Base-by-base conservation (phyloP, 2,113 vertebrate genomes). In the Cyanistes caeruleus region DNA sequence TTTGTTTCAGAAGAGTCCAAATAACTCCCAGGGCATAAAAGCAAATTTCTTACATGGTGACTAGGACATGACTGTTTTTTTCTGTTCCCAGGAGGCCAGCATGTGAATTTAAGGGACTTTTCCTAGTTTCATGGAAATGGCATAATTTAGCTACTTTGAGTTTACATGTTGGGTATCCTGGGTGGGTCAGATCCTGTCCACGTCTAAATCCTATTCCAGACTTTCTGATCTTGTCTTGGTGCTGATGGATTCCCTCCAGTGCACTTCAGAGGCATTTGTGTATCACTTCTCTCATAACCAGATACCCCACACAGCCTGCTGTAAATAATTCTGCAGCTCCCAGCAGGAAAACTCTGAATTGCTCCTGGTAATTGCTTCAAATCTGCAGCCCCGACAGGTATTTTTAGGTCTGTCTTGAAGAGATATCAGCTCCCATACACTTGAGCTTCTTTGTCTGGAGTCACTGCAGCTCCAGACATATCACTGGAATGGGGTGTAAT, bases 331-430 rank as follows among this genome's bases (percentile, higher is more conserved):
- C 93, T 72, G 83, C 53, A 58, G 44, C 89, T 96, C 97, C 52
- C 98, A 98, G 97, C 97, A 21, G 97, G 97, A 92, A 96, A 96
- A 67, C 63, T 76, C 85, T 91, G 87, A 95, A 95, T 95, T 94
- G 95, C 88, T 92, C 91, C 73, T 92, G 91, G 81, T 96, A 97
- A 97, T 84, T 95, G 89, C 93, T 96, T 93, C 92, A 92, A 93
- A 97, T 93, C 95, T 97, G 93, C 93, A 91, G 73, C 84, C 94
- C 93, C 7, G 21, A 96, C 95, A 98, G 98, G 98, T 98, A 98
- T 98, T 98, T 98, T 98, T 98, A 98, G 96, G 96, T 79, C 89
- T 98, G 96, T 97, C 97, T 97, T 96, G 89, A 97, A 97, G 97
- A 93, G 60, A 59, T 81, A 93, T 93, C 97, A 97, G 96, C 93